Base-by-base conservation (phyloP, 2,888 invertebrate species). In the Agrypnus murinus region DNA sequence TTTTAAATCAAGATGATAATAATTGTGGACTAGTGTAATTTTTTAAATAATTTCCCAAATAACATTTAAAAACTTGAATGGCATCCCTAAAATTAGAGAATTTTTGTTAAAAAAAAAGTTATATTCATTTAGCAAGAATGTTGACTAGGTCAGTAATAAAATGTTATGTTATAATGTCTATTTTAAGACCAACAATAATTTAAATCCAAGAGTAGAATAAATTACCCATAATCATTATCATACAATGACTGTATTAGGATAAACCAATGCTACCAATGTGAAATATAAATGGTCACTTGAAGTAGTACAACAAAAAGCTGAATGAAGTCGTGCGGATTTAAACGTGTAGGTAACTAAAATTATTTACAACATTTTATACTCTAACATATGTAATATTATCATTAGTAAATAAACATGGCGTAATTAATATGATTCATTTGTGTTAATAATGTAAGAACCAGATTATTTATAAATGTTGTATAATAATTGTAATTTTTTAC, bases 191-290 rank as follows among this genome's bases (percentile, higher is more conserved):
- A 12, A 10, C 43, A 25, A 58, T 58, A 43, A 55, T 55, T 48
- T 50, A 50, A 50, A 32, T 10, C n/a, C 12, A 46, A 46, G 19
- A 9, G 7, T 3, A 32, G 53, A 55, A 55, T 55, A 36, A 34
- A 36, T 36, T 40, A 8, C 43, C 10, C 2, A 14, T n/a, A 31
- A n/a, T 12, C 5, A 58, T 58, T 58, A 62, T 62, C 62, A 62
- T 48, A 62, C 62, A 62, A 62, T 62, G 62, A 62, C 62, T 45
- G 45, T 14, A 43, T 59, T 59, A 45, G 59, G 59, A 25, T 25
- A 55, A 36, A 34, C 17, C 38, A 19, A 17, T 17, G 17, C n/a
- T 36, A 19, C 10, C 6, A 15, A 12, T 25, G 31, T 19, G 5
- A 3, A 50, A 50, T 50, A 31, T 12, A n/a, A 50, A 50, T 50